Evolutionary conservation across 2,888 invertebrate species (phyloP).

Genomic region (Nematopogon swammerdamellus): DNA sequence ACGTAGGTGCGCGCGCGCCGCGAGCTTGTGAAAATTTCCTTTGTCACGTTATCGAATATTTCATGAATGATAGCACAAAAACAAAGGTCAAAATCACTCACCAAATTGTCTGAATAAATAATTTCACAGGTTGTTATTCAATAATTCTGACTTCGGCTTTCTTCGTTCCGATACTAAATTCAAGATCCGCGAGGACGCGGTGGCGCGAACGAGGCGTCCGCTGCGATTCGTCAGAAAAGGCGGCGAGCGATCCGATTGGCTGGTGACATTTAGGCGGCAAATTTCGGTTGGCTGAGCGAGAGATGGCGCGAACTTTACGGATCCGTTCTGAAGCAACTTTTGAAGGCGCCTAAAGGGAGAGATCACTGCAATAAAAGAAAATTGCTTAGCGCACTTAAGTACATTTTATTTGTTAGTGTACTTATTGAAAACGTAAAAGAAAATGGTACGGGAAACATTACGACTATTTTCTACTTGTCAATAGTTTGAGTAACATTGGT

Average conservation of each 20-base stretch:
- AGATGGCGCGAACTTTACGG: slow-evolving; percentile 49
- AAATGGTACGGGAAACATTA: too few relatives aligned
- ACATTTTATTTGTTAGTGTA: too few relatives aligned
- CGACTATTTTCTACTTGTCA: too few relatives aligned
- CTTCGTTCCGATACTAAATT: slow-evolving; percentile 49
- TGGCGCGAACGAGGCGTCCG: slow-evolving; percentile 50
- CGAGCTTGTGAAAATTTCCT: too few relatives aligned
- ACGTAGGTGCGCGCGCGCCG: too few relatives aligned
- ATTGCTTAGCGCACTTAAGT: too few relatives aligned
- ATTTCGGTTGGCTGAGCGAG: slow-evolving; percentile 52
- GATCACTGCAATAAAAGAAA: too few relatives aligned
- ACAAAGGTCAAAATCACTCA: slow-evolving; percentile 29
- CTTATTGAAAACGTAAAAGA: too few relatives aligned
- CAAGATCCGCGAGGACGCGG: slow-evolving; percentile 53
- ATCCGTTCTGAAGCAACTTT: neutral
- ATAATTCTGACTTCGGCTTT: slow-evolving; percentile 47
- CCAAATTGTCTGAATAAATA: slow-evolving; percentile 29
- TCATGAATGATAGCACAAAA: too few relatives aligned
- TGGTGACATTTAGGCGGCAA: slow-evolving; percentile 43
- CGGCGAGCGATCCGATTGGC: slow-evolving; percentile 43
- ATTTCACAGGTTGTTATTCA: slow-evolving; percentile 19
- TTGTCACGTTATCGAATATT: too few relatives aligned
- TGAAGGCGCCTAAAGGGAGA: too few relatives aligned
- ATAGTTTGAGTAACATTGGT: too few relatives aligned
- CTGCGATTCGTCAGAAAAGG: slow-evolving; percentile 47